Evolutionary conservation across 1,140 invertebrate genomes (phyloP), one percentile per base, ranked within the genome.

Genomic region (Ceratitis capitata): DNA sequence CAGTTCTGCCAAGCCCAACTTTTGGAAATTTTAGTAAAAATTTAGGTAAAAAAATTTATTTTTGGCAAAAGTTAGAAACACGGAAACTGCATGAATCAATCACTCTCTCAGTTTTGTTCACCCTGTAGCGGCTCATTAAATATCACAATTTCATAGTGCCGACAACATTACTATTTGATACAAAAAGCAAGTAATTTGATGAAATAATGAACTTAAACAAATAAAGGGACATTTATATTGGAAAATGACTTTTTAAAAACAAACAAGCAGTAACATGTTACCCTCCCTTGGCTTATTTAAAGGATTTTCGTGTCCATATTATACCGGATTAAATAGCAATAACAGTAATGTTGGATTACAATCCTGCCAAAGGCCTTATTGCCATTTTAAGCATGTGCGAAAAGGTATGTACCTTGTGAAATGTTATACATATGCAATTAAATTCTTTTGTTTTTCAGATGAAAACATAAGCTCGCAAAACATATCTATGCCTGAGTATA

Each of bases 211-310:
- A 45, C n/a, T 78, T n/a, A 69, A 69, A 69, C 61, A 69, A 69
- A 47, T n/a, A 39, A 39, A 26, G 19, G 69, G 26, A 35, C 12
- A 45, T 78, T 45, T 23, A 19, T 45, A 10, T 78, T 78, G 19
- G n/a, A 78, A 35, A 78, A 78, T 78, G 39, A 42, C 16, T 26
- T 45, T 45, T 14, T 78, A 45, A 26, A 29, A 39, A 61, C 32
- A 35, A 12, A 78, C n/a, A 78, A 78, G n/a, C 51, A 56, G 23
- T 35, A 86, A 87, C 85, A 98, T 98, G 97, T 94, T 98, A 91
- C 96, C 96, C 45, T 96, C 96, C 78, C 96, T 95, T 87, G 97
- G 97, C 86, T 96, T 96, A 89, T 98, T 98, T 89, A 95, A 96
- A 92, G 94, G 94, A 86, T 94, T 97, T 82, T 94, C 94, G 87